phyloP scores from a whole-genome alignment of 2,113 vertebrate genomes.

The Mustela nigripes region DNA sequence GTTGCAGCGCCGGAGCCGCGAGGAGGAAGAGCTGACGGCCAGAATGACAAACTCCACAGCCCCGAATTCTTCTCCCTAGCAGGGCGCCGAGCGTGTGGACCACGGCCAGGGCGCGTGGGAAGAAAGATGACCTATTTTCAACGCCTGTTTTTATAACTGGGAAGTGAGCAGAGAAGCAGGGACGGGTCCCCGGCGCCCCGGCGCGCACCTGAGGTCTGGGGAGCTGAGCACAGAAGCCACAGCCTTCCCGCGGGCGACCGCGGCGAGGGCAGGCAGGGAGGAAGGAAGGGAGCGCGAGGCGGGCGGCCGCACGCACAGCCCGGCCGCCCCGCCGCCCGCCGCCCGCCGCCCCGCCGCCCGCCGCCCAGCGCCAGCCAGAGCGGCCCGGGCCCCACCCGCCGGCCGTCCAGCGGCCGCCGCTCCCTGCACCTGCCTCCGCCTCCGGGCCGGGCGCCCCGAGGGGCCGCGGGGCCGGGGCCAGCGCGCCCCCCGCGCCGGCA shows the following conservation, averaged over 20 bases:
- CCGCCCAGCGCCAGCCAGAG: neutral
- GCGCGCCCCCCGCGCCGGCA: neutral
- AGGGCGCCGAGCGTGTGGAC: slow-evolving; percentile 47
- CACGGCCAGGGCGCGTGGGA: slow-evolving; percentile 66
- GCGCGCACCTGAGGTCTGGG: neutral
- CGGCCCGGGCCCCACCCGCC: slow-evolving; percentile 25
- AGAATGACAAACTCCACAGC: slow-evolving; percentile 54
- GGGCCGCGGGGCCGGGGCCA: too few species aligned
- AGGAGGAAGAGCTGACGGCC: slow-evolving; percentile 33
- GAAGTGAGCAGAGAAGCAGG: neutral
- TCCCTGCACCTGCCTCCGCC: slow-evolving; percentile 57
- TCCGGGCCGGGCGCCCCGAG: neutral
- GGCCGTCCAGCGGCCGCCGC: slow-evolving; percentile 69
- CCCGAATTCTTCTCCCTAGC: slow-evolving; percentile 44
- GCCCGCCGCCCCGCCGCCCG: neutral
- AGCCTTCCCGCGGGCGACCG: neutral
- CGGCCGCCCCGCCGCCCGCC: neutral
- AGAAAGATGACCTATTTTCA: slow-evolving; percentile 74
- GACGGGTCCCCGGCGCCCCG: neutral
- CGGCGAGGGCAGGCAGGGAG: neutral
- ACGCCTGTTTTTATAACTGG: neutral
- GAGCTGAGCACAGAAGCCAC: neutral
- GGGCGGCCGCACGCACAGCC: slow-evolving; percentile 26
- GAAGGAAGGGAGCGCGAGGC: slow-evolving; percentile 52
- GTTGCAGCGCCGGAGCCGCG: neutral